A percentile compares a stretch with the other conserved stretches of the same genome.
phyloP scores from a whole-genome alignment of 2,113 vertebrate genomes.

The Cisticola juncidis region DNA sequence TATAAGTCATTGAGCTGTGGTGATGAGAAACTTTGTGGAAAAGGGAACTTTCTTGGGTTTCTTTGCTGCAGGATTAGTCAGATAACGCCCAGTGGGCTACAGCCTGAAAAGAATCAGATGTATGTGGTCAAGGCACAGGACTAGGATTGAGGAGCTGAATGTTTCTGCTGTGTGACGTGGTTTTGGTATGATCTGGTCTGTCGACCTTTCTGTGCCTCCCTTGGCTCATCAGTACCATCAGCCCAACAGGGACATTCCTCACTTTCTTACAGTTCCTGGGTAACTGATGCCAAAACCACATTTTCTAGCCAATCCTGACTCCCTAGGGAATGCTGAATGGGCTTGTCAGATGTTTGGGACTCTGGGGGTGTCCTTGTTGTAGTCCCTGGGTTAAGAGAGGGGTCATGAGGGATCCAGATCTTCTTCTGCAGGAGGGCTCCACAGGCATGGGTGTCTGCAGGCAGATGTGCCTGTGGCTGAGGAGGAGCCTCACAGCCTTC shows the following conservation, averaged over 20 bases:
- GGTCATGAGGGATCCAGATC: rapidly evolving
- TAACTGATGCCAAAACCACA: background rate
- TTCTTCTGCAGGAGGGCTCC: background rate
- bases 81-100: background rate
- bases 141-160: background rate
- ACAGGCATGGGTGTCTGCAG: rapidly evolving
- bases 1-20: background rate
- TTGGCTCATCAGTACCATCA: background rate
- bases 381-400: rapidly evolving
- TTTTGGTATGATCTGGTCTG: background rate
- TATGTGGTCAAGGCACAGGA: background rate
- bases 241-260: background rate
- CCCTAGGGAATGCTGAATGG: background rate
- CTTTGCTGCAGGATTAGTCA: background rate
- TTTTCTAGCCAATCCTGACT: background rate
- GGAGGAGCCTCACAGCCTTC: background rate
- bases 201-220: background rate
- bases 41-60: background rate
- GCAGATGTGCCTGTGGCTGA: background rate
- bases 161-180: background rate
- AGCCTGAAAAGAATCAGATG: background rate
- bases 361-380: background rate
- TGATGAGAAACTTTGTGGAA: background rate
- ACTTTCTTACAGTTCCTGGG: background rate
- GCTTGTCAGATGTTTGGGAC: background rate